Evolutionary conservation across 2,888 invertebrate species (phyloP), one percentile per base, ranked within the genome.

Genomic region (Spilarctia lutea): DNA sequence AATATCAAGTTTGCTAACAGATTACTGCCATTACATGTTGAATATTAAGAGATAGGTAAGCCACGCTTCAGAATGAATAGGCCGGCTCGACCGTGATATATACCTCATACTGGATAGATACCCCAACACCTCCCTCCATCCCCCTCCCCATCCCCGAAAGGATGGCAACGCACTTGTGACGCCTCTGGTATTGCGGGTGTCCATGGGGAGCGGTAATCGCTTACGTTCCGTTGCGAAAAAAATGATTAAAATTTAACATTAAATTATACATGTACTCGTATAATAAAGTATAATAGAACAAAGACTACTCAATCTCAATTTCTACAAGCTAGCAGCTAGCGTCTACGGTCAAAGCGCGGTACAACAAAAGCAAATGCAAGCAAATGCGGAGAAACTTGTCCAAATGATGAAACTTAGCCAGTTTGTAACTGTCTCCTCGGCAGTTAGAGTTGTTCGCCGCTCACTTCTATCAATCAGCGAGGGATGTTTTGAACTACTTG

Each of bases 351-450:
- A 60, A 63, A 35, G 63, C 42, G 27, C 60, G 70, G 70, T 39
- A 70, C 60, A 70, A 70, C 70, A 70, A 82, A 80, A 80, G 78
- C 69, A 83, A 80, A 80, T 73, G 72, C 48, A 30, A 56, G 65
- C 45, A 39, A 45, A 45, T 18, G 65, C 74, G 65, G 70, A 48
- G 65, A 33, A 82, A 79, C 65, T 81, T 79, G 82, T 75, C 42
- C 69, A 68, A 81, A 83, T 84, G 82, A 84, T 68, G 74, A 71
- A 82, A 83, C 78, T 82, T 78, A 67, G 30, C 18, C 75, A 80
- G 82, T 84, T 83, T 84, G 83, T 80, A 74, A 83, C 78, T 80
- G 83, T 84, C 84, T 69, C 68, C 30, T 24, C 35, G 52, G 33
- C 68, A 52, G 52, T 68, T 68, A 52, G 30, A 33, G 48, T 24